Evolutionary conservation across 2,888 invertebrate genomes (phyloP).

Genomic region (Ariolimax columbianus): DNA sequence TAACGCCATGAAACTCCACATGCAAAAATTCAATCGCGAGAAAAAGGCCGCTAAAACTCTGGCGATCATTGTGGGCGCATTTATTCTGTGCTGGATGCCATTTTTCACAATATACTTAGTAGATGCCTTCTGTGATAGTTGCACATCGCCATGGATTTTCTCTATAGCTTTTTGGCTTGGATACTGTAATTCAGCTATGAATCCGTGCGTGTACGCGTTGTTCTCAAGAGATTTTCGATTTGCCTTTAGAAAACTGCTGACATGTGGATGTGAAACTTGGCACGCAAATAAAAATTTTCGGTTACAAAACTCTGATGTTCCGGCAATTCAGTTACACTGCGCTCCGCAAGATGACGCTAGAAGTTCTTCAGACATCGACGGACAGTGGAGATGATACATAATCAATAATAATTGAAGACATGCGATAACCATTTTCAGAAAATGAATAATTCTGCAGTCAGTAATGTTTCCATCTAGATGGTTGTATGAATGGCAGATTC

Average conservation of each 20-base stretch:
- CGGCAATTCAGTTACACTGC: conserved; percentile 47
- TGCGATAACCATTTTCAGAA: not conserved
- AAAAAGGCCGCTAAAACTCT: conserved; percentile 97
- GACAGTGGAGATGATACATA: conserved; percentile 35
- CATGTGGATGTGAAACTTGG: conserved; percentile 49
- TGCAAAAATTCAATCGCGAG: conserved; percentile 91
- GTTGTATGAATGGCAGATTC: too few species aligned
- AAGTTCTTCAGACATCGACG: conserved; percentile 46
- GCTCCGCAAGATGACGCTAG: conserved; percentile 40
- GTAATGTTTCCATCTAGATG: not conserved
- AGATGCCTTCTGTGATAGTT: conserved; percentile 87
- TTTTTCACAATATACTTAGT: conserved; percentile 97
- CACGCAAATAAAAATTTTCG: conserved; percentile 10
- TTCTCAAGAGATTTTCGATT: conserved; percentile 96
- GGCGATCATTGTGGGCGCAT: conserved; percentile 97
- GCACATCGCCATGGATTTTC: conserved; percentile 89
- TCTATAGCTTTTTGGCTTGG: conserved; percentile 97
- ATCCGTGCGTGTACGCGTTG: conserved; percentile 95
- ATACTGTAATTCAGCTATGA: conserved; percentile 97
- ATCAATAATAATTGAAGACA: not conserved
- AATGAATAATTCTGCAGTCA: not conserved
- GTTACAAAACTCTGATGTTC: conserved; percentile 27
- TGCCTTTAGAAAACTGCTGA: conserved; percentile 93
- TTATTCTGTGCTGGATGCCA: conserved; percentile 97
- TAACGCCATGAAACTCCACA: conserved; percentile 90